Evolutionary conservation across 92 coral and sea anemone species (phyloP).

Genomic region (Epizoanthus fatuus): DNA sequence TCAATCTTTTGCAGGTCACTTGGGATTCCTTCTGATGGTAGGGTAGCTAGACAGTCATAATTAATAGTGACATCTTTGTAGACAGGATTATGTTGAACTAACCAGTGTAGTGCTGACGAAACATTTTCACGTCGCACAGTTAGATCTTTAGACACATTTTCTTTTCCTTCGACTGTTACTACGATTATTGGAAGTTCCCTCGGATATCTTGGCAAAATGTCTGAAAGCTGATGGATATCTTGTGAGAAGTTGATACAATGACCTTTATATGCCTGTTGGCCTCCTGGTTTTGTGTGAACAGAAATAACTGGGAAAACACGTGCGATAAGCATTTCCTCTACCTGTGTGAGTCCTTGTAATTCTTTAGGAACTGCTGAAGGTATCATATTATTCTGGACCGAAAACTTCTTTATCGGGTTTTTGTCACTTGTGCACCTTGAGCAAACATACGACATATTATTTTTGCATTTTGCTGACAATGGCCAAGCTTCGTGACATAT

Average conservation of each 20-base stretch:
- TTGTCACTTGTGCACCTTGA: slow-evolving; percentile 69
- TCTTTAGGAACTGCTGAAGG: slow-evolving; percentile 52
- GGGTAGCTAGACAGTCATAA: background rate
- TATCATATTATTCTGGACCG: slow-evolving; percentile 49
- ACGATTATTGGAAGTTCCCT: slow-evolving; percentile 60
- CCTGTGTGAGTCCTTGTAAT: slow-evolving; percentile 71
- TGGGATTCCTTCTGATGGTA: slow-evolving; percentile 19
- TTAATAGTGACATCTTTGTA: background rate
- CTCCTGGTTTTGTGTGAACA: background rate
- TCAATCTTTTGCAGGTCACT: slow-evolving; percentile 9
- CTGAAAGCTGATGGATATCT: slow-evolving; percentile 44
- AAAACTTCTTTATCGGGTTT: slow-evolving; percentile 20
- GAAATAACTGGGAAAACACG: slow-evolving; percentile 1
- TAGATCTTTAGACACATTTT: slow-evolving; percentile 34
- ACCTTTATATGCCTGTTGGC: background rate
- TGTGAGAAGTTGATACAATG: background rate
- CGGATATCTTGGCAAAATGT: slow-evolving; percentile 64
- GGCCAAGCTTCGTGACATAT: slow-evolving; percentile 54
- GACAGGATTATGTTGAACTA: slow-evolving; percentile 3
- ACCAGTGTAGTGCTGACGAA: background rate
- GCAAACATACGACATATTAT: slow-evolving; percentile 43
- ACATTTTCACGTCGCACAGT: background rate
- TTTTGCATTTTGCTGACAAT: background rate
- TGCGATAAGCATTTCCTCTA: slow-evolving; percentile 66
- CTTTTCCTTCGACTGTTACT: slow-evolving; percentile 24